Evolutionary conservation across 2,888 invertebrate species (phyloP).

Genomic region (Bibio marci): DNA sequence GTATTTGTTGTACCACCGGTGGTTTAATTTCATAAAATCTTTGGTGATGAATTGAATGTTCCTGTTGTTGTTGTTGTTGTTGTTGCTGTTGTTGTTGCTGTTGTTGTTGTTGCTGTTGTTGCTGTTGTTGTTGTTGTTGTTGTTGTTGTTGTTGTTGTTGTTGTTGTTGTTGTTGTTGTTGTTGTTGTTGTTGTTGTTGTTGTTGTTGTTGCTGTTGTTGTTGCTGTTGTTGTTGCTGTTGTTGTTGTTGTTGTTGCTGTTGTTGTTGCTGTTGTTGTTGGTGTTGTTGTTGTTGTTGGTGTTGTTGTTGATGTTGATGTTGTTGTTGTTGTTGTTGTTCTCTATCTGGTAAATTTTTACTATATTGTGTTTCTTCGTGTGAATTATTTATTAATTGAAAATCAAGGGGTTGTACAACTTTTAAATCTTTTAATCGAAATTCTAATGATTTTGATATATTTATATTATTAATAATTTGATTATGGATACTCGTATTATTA

Average conservation of each 20-base stretch:
- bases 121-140: constrained; percentile 5
- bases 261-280: background rate
- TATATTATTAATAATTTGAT: no score
- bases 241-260: background rate
- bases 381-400: no score
- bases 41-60: constrained; percentile 5
- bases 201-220: background rate
- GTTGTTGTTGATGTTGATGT: no score
- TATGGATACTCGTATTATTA: no score
- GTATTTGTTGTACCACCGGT: no score
- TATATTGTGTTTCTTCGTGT: background rate
- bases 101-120: background rate
- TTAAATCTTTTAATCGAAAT: no score
- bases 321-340: no score
- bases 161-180: constrained; percentile 27
- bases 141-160: constrained; percentile 15
- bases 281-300: background rate
- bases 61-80: constrained; percentile 11
- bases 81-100: constrained; percentile 16
- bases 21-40: background rate
- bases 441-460: no score
- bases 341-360: no score
- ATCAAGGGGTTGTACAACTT: no score
- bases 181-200: constrained; percentile 18
- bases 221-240: background rate